phyloP scores from a whole-genome alignment of 1,140 invertebrate species.

The Ceratoteleas bidentatus region DNA sequence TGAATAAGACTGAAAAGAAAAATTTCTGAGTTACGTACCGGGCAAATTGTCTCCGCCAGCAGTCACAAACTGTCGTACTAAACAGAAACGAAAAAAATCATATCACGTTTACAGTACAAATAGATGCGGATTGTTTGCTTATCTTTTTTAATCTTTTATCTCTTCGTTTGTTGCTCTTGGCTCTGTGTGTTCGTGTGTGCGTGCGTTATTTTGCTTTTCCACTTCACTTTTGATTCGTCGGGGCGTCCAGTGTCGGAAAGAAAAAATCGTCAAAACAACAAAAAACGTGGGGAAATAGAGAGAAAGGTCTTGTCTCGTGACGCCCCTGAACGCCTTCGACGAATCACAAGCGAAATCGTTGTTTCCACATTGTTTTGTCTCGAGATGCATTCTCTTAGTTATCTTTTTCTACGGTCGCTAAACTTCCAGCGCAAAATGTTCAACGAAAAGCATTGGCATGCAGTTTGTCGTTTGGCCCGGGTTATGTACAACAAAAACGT shows the following conservation, averaged over 20 bases:
- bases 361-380: slow-evolving; percentile 23
- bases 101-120: slow-evolving; percentile 77
- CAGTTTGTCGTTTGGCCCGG: neutral
- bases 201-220: neutral
- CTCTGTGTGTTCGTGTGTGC: neutral
- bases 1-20: slow-evolving; percentile 77
- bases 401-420: no score
- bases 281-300: neutral
- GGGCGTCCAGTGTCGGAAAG: neutral
- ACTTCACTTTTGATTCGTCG: slow-evolving; percentile 73
- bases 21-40: slow-evolving; percentile 84
- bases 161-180: neutral
- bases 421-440: neutral
- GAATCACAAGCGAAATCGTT: slow-evolving; percentile 72
- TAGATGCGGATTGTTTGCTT: slow-evolving; percentile 37
- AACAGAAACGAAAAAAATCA: slow-evolving; percentile 84
- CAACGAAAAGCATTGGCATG: slow-evolving; percentile 54
- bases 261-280: neutral
- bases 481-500: no score
- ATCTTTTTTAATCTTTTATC: slow-evolving; percentile 24
- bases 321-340: slow-evolving; percentile 2
- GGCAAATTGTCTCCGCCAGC: slow-evolving; percentile 87
- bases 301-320: no score
- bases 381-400: neutral
- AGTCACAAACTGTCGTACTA: slow-evolving; percentile 88